Evolutionary conservation across 1,140 invertebrate species (phyloP), one percentile per base, ranked within the genome.

Genomic region (Drosophila gunungcola): DNA sequence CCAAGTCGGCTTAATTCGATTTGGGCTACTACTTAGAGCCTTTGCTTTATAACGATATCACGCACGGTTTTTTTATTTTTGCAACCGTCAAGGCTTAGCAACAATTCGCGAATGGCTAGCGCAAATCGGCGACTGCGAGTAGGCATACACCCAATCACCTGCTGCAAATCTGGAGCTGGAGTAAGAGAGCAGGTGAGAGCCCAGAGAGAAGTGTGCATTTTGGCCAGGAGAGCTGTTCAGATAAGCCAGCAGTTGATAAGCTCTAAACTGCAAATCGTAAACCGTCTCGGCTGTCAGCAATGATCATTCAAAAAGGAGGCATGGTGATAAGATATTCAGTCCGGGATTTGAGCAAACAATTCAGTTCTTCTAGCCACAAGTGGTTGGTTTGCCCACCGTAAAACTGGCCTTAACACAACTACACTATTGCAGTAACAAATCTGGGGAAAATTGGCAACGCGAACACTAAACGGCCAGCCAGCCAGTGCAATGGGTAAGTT

Each of bases 11-110:
- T 67, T 68, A 65, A 68, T 57, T 49, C 16, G 67, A 67, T 67
- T 49, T 49, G 34, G 42, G 53, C 42, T 46, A 70, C 45, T 72
- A 70, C 45, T 72, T 57, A 72, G 65, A 72, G 65, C 68, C 65
- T 70, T 29, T 6, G 36, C 3, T 57, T 70, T 72, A 70, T 70
- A 57, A 27, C 43, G 21, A 41, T 70, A 69, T 69, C 67, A 70
- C 68, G 67, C 67, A 70, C 51, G 52, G 12, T 41, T 65, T 62
- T 70, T 29, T 21, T 21, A 21, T 21, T 21, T 32, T 81, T 42
- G 79, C 84, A 89, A 88, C 84, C 84, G 84, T 80, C 76, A 89
- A 83, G 76, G 76, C 68, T 89, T 73, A 70, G 79, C 84, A 80
- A 73, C 65, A 75, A 88, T 88, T 89, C 64, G 80, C 84, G 84